Base-by-base conservation (phyloP, 2,113 vertebrate genomes). In the Nannobrachium achirus region DNA sequence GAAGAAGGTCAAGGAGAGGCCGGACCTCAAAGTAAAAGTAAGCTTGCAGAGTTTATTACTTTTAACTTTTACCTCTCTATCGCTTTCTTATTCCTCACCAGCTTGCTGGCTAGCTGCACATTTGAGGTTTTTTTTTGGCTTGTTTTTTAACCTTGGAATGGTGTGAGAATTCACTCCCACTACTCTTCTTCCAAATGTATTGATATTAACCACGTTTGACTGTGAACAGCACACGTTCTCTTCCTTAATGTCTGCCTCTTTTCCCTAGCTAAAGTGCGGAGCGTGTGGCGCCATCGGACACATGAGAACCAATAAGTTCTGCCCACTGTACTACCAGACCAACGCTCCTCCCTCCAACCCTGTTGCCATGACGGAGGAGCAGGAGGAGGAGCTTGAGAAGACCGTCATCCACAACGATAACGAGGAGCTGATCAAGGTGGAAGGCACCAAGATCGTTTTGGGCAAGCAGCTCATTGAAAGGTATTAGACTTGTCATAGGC, bases 261-360 rank as follows among this genome's bases (percentile, higher is more conserved):
- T 67, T 40, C 56, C 72, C 85, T 78, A 99, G 97, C 88, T 99
- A 25, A 99, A 98, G 90, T 99, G 97, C 82, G 97, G 98, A 13
- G 98, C 98, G 0, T 99, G 98, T 85, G 98, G 98, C 63, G 96
- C 95, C 66, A 98, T 98, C 8, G 98, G 98, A 15, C 98, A 99
- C 89, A 99, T 99, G 97, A 96, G 97, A 74, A 99, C 97, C 84
- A 99, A 99, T 86, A 99, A 99, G 73, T 98, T 98, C 86, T 99
- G 98, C 79, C 98, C 98, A 0, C 92, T 99, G 11, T 99, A 99
- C 91, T 98, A 99, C 88, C 98, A 98, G 92, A 99, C 97, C 67
- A 99, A 99, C 50, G 98, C 98, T 0, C 97, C 96, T 0, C 98
- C 97, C 61, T 98, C 96, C 11, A 99, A 99, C 82, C 98, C 98